phyloP scores from a whole-genome alignment of 2,888 invertebrate genomes.

The Lasioglossum calceatum region DNA sequence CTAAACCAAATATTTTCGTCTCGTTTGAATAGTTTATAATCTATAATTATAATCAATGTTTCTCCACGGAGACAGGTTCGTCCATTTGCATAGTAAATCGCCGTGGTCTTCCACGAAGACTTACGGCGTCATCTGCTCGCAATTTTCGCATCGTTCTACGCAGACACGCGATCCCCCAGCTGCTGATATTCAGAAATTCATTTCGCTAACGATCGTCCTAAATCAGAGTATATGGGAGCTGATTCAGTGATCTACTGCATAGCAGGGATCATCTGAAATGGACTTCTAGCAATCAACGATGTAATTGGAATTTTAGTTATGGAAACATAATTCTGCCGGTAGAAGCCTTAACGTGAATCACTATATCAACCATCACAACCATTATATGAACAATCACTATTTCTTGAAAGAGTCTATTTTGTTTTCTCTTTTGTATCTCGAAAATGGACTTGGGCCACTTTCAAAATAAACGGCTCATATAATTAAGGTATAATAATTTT shows the following conservation, averaged over 20 bases:
- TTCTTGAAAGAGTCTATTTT: not conserved
- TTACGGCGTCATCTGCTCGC: conserved; percentile 23
- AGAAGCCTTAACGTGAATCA: not conserved
- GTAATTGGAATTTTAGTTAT: conserved; percentile 8
- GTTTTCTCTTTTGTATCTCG: not conserved
- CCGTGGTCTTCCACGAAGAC: conserved; percentile 14
- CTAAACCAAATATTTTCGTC: not conserved
- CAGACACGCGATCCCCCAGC: conserved; percentile 7
- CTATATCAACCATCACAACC: too few relatives aligned
- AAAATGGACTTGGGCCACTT: too few relatives aligned
- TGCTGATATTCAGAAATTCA: conserved; percentile 24
- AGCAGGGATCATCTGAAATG: not conserved
- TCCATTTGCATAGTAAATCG: conserved; percentile 17
- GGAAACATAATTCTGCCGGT: not conserved
- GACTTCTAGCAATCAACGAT: conserved; percentile 7
- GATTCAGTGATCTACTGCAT: conserved; percentile 15
- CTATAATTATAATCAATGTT: conserved; percentile 31
- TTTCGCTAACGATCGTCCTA: conserved; percentile 31
- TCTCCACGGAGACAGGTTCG: not conserved
- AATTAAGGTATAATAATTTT: too few relatives aligned
- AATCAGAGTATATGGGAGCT: conserved; percentile 26
- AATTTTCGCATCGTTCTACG: conserved; percentile 29
- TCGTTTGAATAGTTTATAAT: not conserved
- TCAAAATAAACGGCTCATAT: too few relatives aligned
- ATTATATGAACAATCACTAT: not conserved